Percentiles rank a stretch among this genome's conserved stretches.
phyloP scores from a whole-genome alignment of 1,140 invertebrate species.

The Heliconius melpomene region DNA sequence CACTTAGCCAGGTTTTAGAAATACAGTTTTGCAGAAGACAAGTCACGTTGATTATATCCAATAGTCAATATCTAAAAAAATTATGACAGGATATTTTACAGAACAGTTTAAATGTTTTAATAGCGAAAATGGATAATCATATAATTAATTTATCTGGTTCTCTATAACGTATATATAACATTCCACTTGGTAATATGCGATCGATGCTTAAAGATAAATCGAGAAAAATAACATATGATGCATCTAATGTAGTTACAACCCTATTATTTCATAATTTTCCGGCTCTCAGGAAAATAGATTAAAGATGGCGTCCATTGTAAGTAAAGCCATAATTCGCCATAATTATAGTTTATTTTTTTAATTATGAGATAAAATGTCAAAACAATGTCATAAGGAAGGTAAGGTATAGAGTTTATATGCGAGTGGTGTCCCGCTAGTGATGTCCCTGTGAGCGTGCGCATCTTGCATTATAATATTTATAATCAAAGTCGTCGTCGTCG shows the following conservation, averaged over 20 bases:
- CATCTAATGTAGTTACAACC: background rate
- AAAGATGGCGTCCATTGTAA: slow-evolving; percentile 4
- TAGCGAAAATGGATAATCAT: no score
- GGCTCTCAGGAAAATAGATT: slow-evolving; percentile 14
- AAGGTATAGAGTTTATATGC: slow-evolving; percentile 36
- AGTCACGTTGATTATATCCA: no score
- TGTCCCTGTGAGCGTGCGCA: slow-evolving; percentile 37
- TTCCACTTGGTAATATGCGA: background rate
- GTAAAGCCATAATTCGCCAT: background rate
- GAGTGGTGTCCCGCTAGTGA: slow-evolving; percentile 33
- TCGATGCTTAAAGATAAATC: background rate
- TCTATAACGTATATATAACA: no score
- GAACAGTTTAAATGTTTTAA: no score
- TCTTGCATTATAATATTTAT: slow-evolving; percentile 31
- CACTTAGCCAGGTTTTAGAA: no score
- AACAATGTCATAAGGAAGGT: slow-evolving; percentile 51
- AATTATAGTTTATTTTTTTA: slow-evolving; percentile 8
- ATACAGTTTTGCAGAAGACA: no score
- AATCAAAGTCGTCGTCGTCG: slow-evolving; percentile 18
- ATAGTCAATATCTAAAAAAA: no score
- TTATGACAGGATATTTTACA: no score
- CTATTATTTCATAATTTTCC: background rate
- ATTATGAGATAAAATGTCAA: slow-evolving; percentile 27
- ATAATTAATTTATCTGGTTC: no score
- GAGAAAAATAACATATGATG: background rate